These are phyloP conservation scores for Ormia ochracea DNA, from an alignment of 2,888 invertebrate genomes.

Conservation along the genomic window DNA sequence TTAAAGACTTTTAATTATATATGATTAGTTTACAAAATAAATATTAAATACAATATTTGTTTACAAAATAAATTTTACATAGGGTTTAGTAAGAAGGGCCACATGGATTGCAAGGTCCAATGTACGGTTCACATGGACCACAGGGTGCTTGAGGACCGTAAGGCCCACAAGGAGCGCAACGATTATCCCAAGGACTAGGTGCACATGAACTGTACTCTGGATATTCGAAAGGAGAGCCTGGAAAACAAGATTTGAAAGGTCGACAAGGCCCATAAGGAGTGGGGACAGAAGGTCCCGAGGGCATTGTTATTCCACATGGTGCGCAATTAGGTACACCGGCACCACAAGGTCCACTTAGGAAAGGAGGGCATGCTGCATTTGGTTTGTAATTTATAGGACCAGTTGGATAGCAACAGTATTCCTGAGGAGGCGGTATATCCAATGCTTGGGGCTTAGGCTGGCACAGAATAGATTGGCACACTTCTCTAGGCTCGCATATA, in stretches of 20 bases:
- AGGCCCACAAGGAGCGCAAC: slow-evolving; percentile 67
- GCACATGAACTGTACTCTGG: slow-evolving; percentile 67
- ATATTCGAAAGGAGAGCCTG: slow-evolving; percentile 62
- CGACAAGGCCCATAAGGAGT: slow-evolving; percentile 65
- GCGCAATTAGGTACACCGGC: slow-evolving; percentile 66
- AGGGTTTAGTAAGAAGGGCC: slow-evolving; percentile 53
- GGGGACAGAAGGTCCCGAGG: slow-evolving; percentile 66
- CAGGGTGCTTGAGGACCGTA: slow-evolving; percentile 66
- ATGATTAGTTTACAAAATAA: neutral
- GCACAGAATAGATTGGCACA: slow-evolving; percentile 73
- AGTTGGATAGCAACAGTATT: slow-evolving; percentile 73
- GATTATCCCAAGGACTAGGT: slow-evolving; percentile 64
- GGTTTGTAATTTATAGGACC: slow-evolving; percentile 72
- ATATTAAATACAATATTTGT: neutral
- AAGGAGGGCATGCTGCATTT: slow-evolving; percentile 70
- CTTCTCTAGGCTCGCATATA: slow-evolving; percentile 73
- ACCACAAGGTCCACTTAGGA: slow-evolving; percentile 66
- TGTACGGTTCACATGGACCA: slow-evolving; percentile 66
- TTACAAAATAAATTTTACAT: neutral
- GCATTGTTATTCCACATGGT: slow-evolving; percentile 68
- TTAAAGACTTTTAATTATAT: slow-evolving; percentile 64
- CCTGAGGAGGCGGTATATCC: slow-evolving; percentile 73
- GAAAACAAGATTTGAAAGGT: slow-evolving; percentile 63
- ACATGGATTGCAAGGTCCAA: slow-evolving; percentile 59
- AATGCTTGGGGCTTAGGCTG: slow-evolving; percentile 74